Percentiles rank a stretch among this genome's conserved stretches.
These are phyloP conservation scores for Hyles lineata DNA, from an alignment of 2,888 invertebrate genomes.

Conservation along the genomic window DNA sequence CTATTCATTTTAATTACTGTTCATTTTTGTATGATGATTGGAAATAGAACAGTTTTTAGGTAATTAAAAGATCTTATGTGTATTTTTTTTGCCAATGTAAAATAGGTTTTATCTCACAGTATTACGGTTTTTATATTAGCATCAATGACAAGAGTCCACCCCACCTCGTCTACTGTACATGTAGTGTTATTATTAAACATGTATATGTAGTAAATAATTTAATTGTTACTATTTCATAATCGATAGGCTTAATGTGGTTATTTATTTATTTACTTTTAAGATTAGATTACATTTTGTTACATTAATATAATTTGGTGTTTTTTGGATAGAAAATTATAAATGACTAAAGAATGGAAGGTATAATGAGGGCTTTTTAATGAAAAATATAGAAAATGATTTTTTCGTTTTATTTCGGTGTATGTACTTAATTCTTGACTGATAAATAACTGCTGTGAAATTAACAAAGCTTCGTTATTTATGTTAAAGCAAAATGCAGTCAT, in stretches of 20 bases:
- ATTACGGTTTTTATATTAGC: too few species aligned
- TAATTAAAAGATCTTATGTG: too few species aligned
- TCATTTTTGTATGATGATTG: too few species aligned
- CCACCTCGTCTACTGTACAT: background rate
- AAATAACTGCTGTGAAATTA: background rate
- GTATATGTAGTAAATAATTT: constrained; percentile 21
- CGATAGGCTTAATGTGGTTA: constrained; percentile 9
- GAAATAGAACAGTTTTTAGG: too few species aligned
- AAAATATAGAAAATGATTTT: background rate
- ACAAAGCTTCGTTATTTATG: constrained; percentile 3
- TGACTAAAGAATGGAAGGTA: background rate
- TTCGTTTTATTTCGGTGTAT: background rate
- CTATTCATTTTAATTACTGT: too few species aligned
- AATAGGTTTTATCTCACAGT: too few species aligned
- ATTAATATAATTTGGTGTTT: background rate
- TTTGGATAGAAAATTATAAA: too few species aligned
- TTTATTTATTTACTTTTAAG: constrained; percentile 12
- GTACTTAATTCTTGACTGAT: constrained; percentile 15
- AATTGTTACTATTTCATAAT: constrained; percentile 20
- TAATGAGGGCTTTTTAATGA: background rate
- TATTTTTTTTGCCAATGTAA: too few species aligned
- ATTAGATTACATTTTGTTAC: background rate
- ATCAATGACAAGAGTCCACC: background rate
- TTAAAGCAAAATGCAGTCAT: background rate
- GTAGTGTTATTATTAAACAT: background rate